Evolutionary conservation across 64 coral and sea anemone genomes (phyloP).

Genomic region (Stichodactyla helianthus): DNA sequence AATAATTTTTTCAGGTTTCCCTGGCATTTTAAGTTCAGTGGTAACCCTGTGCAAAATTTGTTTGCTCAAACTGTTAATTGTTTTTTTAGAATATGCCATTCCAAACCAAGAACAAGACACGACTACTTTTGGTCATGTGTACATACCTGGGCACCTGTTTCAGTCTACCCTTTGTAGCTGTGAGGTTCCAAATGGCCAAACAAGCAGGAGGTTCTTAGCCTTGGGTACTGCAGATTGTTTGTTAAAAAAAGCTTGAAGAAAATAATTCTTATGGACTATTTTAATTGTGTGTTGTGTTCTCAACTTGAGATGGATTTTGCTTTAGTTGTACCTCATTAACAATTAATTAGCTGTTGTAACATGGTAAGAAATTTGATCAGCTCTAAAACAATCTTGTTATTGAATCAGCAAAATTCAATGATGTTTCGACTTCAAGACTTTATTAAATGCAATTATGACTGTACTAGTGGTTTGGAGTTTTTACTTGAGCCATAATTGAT

Average conservation of each 20-base stretch:
- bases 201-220: not conserved
- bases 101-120: constrained; percentile 94
- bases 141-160: constrained; percentile 75
- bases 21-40: no score
- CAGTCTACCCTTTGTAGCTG: constrained; percentile 83
- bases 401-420: no score
- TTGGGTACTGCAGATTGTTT: not conserved
- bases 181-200: constrained; percentile 98
- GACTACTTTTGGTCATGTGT: constrained; percentile 75
- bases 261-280: not conserved
- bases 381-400: not conserved
- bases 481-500: no score
- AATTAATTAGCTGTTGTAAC: no score
- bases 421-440: not conserved
- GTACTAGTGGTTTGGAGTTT: not conserved
- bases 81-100: constrained; percentile 91
- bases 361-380: not conserved
- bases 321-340: not conserved
- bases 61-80: not conserved
- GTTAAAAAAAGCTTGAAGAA: not conserved
- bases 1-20: no score
- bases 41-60: no score
- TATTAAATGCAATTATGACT: not conserved
- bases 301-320: not conserved
- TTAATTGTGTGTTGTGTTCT: not conserved